Percentiles rank a stretch among this genome's conserved stretches.
Conservation (phyloP, 2,888 invertebrate species). For the Psylliodes chrysocephalus region DNA sequence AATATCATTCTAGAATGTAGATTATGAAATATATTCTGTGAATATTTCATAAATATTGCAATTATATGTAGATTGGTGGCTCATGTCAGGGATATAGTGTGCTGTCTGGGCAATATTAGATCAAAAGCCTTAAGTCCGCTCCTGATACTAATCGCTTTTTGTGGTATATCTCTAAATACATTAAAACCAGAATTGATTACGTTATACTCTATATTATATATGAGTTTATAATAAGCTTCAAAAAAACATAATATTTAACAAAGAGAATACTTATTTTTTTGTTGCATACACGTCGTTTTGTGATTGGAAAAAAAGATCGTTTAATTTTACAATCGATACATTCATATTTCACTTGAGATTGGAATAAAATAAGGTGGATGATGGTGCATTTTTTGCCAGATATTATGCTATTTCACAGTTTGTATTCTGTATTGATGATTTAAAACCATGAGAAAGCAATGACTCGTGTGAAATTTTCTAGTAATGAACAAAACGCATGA, state of each 20-base stretch:
- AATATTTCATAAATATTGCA: no score
- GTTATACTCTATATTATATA: conserved; percentile 40
- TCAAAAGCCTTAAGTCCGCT: neutral
- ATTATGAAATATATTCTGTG: no score
- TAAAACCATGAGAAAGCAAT: conserved; percentile 24
- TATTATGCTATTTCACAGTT: conserved; percentile 59
- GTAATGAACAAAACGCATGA: conserved; percentile 2
- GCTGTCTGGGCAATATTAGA: no score
- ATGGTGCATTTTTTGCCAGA: conserved; percentile 54
- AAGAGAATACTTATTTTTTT: conserved; percentile 28
- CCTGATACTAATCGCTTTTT: conserved; percentile 42
- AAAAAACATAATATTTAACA: conserved; percentile 34
- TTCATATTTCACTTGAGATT: conserved; percentile 56
- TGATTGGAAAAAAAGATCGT: conserved; percentile 46
- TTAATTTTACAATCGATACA: conserved; percentile 52
- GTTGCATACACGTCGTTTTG: conserved; percentile 27
- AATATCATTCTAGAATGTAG: no score
- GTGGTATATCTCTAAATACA: conserved; percentile 34
- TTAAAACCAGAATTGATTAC: conserved; percentile 36
- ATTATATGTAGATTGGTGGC: no score
- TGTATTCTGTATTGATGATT: conserved; percentile 20
- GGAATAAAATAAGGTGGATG: conserved; percentile 49
- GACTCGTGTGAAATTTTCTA: conserved; percentile 22
- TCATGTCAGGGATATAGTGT: no score
- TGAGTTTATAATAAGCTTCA: conserved; percentile 36